Evolutionary conservation across 2,113 vertebrate genomes (phyloP), one percentile per base, ranked within the genome.

Genomic region (Garra rufa): DNA sequence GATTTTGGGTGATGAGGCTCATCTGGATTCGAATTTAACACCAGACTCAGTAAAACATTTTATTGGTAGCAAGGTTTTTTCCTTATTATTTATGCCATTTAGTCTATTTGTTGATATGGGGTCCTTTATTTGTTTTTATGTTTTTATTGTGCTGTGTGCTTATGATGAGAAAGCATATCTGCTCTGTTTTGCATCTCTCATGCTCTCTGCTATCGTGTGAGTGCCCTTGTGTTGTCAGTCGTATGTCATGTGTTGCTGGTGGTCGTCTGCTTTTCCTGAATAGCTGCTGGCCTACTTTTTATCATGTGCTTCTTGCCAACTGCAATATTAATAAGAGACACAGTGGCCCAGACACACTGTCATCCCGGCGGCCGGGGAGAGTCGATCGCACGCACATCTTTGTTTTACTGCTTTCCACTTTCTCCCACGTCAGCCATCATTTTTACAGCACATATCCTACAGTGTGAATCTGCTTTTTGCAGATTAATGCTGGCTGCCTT

Each of bases 241-340:
- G 14, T 26, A 17, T 76, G 57, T 34, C n/a, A 19, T 44, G 9
- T 59, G 79, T 8, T 30, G 59, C 41, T 41, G 82, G 43, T 76
- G 55, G 26, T 83, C 46, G 7, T 76, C 57, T 48, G 30, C 21
- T 63, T 76, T 67, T 48, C 26, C 44, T 63, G 78, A 83, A 76
- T 50, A 48, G 63, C 88, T 77, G 83, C 84, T 91, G 92, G 88
- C 92, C 93, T 92, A 92, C 88, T 92, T 93, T 91, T 87, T 88
- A 83, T 59, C 76, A 83, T 76, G 65, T 74, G 83, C 50, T 74
- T 61, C 86, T 55, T 76, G 84, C 73, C 88, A 89, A 82, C 88
- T 93, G 91, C 92, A 94, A 94, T 92, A 94, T 93, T 93, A 85
- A 93, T 92, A 86, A 88, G 88, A 89, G 88, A 91, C 87, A 87